Evolutionary conservation across 2,888 invertebrate species (phyloP), one percentile per base, ranked within the genome.

Genomic region (Oxyteleia sp.): DNA sequence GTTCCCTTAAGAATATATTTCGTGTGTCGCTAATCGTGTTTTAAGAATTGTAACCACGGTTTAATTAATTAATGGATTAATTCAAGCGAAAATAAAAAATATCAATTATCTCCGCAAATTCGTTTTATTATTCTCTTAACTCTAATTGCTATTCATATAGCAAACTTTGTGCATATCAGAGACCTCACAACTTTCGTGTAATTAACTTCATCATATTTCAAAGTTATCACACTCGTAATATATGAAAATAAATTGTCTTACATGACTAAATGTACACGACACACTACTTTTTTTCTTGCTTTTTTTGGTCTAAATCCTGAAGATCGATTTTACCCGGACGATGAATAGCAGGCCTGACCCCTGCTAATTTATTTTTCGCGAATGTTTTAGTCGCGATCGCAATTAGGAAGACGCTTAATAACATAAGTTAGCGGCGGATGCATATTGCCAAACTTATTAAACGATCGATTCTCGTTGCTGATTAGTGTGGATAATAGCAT

Each of bases 121-220:
- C 16, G 26, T 53, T 72, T 61, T 26, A 47, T 72, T 61, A 51
- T 29, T 18, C 74, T 74, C 63, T 64, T 63, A 63, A 45, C 47
- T 64, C 53, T 53, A 63, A 57, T 38, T 75, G 64, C 64, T 41
- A 64, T 75, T 64, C 75, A 57, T 38, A 63, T 13, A 35, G 64
- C 49, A 75, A 75, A 75, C 35, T 75, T 75, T 55, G 57, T 18
- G 43, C 64, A 32, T 64, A 75, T 75, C 64, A 38, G 23, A 16
- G 55, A 57, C 55, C 57, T 55, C 55, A 8, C 55, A 75, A 75
- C 64, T 64, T 64, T 75, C 55, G 57, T 64, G 64, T 75, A 57
- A 75, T 75, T 75, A 75, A 75, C 64, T 64, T 75, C 47, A 43
- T 64, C 57, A 66, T 75, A 75, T 75, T 75, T 75, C 55, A 75